Evolutionary conservation across 2,888 invertebrate genomes (phyloP).

Genomic region (Drosophila infuscata): DNA sequence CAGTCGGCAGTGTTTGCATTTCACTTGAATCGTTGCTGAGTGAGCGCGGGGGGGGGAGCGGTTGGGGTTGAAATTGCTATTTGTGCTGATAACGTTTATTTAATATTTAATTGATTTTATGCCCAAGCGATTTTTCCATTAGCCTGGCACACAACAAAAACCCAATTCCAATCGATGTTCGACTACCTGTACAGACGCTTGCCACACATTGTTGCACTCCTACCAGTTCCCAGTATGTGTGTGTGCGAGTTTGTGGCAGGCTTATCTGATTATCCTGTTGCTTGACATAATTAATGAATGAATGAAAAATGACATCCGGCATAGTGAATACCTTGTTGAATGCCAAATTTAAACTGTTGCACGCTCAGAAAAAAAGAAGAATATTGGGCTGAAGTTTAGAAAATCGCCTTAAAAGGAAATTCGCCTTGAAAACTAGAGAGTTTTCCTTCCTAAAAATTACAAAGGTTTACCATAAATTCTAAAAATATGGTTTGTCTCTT

Average conservation of each 20-base stretch:
- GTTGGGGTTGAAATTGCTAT: constrained; percentile 57
- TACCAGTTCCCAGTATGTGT: neutral
- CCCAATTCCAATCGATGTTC: constrained; percentile 20
- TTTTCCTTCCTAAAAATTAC: neutral
- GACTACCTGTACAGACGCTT: constrained; percentile 18
- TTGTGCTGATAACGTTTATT: constrained; percentile 75
- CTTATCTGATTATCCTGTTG: constrained; percentile 62
- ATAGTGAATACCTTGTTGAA: neutral
- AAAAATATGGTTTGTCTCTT: too few species aligned
- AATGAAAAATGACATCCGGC: neutral
- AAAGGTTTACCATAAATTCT: neutral
- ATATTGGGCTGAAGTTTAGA: neutral
- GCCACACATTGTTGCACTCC: constrained; percentile 30
- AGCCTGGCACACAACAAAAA: constrained; percentile 43
- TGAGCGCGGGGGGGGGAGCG: neutral
- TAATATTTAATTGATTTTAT: constrained; percentile 78
- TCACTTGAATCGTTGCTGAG: constrained; percentile 38
- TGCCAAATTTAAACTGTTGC: constrained; percentile 6
- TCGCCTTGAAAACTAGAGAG: neutral
- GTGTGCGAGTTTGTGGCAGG: constrained; percentile 21
- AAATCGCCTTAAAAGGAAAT: neutral
- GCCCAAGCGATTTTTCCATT: constrained; percentile 66
- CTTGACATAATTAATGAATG: constrained; percentile 49
- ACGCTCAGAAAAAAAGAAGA: neutral
- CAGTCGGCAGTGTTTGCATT: constrained; percentile 60